Percentiles rank a stretch among this genome's conserved stretches.
phyloP scores from a whole-genome alignment of 1,140 invertebrate genomes.

The Augochlora pura region DNA sequence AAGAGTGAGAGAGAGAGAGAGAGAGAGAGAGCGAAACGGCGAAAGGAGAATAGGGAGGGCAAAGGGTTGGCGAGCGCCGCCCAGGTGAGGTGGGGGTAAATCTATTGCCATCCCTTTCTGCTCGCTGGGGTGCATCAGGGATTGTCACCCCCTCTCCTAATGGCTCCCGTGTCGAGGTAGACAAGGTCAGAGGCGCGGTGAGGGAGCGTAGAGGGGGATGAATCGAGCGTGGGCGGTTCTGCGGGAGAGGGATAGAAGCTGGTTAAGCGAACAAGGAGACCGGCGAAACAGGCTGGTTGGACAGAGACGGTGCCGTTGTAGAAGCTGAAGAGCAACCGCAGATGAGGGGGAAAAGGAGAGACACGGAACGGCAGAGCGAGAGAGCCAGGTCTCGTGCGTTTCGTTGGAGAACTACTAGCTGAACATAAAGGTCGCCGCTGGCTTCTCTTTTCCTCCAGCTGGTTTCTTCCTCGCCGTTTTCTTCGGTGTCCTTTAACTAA shows the following conservation, averaged over 20 bases:
- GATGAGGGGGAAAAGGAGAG: background rate
- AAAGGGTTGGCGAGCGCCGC: constrained; percentile 40
- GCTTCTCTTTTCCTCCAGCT: constrained; percentile 5
- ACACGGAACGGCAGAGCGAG: background rate
- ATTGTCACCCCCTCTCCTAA: background rate
- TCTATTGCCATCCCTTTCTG: constrained; percentile 58
- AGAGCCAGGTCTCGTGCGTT: constrained; percentile 16
- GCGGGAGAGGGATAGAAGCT: constrained; percentile 24
- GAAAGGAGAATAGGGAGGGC: constrained; percentile 44
- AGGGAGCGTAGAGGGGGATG: constrained; percentile 5
- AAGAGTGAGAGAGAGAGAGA: background rate
- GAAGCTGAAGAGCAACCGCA: background rate
- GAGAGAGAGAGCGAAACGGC: background rate
- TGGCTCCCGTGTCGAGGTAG: constrained; percentile 3
- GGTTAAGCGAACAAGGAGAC: constrained; percentile 6
- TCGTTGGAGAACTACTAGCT: constrained; percentile 50
- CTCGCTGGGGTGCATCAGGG: constrained; percentile 20
- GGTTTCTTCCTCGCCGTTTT: background rate
- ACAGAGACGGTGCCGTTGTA: background rate
- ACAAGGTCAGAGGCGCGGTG: background rate
- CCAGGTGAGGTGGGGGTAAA: constrained; percentile 52
- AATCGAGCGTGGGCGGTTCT: constrained; percentile 32
- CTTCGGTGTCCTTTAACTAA: constrained; percentile 23
- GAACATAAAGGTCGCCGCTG: constrained; percentile 56
- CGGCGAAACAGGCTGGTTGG: background rate